Conservation (phyloP, 2,888 invertebrate genomes). For the Dicyrtoma fusca region DNA sequence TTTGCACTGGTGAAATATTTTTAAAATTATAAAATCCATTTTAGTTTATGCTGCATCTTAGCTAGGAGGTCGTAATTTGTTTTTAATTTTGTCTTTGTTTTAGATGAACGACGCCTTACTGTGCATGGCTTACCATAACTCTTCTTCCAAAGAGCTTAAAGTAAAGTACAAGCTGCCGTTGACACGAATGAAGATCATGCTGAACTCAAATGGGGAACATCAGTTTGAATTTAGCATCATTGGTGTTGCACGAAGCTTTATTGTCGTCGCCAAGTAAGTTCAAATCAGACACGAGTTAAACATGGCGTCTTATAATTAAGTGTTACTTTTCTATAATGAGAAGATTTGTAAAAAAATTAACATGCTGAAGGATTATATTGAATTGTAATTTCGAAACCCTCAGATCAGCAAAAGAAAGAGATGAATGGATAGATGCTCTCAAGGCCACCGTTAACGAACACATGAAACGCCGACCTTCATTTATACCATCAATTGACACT, state of each 20-base stretch:
- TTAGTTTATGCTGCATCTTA: too few species aligned
- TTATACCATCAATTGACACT: background rate
- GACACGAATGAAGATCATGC: conserved; percentile 63
- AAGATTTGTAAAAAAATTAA: conserved; percentile 1
- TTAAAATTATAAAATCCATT: too few species aligned
- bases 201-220: conserved; percentile 59
- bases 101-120: conserved; percentile 62
- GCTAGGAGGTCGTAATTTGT: background rate
- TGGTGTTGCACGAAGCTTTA: conserved; percentile 64
- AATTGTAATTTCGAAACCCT: conserved; percentile 39
- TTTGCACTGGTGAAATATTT: conserved; percentile 65
- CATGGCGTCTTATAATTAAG: too few species aligned
- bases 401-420: conserved; percentile 62
- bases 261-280: conserved; percentile 63
- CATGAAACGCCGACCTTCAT: conserved; percentile 36
- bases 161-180: conserved; percentile 64
- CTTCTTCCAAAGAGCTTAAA: conserved; percentile 58
- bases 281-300: too few species aligned
- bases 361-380: background rate
- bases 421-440: conserved; percentile 63
- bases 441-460: conserved; percentile 62
- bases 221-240: conserved; percentile 65
- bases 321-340: too few species aligned
- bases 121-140: conserved; percentile 60
- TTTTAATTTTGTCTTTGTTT: conserved; percentile 43